Percentiles rank a stretch among this genome's conserved stretches.
phyloP scores from a whole-genome alignment of 2,113 vertebrate species.

The Lagopus leucura region DNA sequence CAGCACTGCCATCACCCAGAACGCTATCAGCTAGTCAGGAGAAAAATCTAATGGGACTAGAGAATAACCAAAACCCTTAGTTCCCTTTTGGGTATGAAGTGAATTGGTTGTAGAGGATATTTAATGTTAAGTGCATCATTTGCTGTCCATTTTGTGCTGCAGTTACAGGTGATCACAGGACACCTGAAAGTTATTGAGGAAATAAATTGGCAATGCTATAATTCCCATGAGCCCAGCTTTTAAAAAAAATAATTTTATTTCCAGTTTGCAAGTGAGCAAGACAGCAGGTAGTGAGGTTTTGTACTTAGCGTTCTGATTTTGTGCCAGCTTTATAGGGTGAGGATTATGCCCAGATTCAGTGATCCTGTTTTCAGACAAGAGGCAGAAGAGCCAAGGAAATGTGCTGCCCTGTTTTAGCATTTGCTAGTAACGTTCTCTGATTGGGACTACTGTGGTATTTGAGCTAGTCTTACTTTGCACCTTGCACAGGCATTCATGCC shows the following conservation, averaged over 20 bases:
- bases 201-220: background rate
- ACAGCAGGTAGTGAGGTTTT: background rate
- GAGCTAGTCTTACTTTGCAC: constrained; percentile 38
- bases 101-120: background rate
- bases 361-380: background rate
- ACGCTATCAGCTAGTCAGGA: background rate
- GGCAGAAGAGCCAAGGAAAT: constrained; percentile 30
- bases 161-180: background rate
- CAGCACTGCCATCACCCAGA: background rate
- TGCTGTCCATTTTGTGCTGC: background rate
- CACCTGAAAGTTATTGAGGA: background rate
- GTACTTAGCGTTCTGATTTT: background rate
- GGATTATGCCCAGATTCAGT: background rate
- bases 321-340: background rate
- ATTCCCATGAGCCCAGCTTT: background rate
- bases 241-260: background rate
- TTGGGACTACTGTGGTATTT: background rate
- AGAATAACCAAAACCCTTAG: background rate
- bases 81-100: background rate
- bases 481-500: constrained; percentile 48
- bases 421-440: constrained; percentile 4
- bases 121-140: background rate
- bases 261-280: background rate
- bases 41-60: background rate
- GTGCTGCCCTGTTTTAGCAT: background rate